A percentile compares a stretch with the other conserved stretches of the same genome.
Evolutionary conservation across 2,113 vertebrate genomes (phyloP).

Genomic region (human): DNA sequence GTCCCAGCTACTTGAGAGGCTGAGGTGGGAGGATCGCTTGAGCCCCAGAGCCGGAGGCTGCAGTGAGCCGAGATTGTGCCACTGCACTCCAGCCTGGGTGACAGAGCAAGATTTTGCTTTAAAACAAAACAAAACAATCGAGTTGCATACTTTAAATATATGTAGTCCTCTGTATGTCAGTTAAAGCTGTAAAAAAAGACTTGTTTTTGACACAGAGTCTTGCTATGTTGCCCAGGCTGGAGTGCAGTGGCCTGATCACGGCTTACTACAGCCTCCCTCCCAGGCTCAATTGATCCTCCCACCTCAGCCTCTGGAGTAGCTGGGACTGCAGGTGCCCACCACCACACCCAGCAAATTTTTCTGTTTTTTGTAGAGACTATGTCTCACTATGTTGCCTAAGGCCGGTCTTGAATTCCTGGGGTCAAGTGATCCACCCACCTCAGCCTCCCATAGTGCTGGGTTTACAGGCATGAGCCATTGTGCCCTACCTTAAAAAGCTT

Average conservation of each 20-base stretch:
- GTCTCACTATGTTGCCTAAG: background rate
- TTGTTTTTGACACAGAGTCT: too few species aligned
- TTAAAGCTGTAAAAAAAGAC: too few species aligned
- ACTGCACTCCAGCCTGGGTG: background rate
- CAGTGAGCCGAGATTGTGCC: background rate
- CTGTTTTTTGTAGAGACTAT: background rate
- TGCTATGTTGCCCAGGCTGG: too few species aligned
- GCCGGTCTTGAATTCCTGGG: background rate
- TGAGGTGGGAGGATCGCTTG: too few species aligned
- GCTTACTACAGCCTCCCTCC: background rate
- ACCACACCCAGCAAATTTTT: background rate
- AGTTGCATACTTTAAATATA: too few species aligned
- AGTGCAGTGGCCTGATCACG: too few species aligned
- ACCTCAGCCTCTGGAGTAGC: background rate
- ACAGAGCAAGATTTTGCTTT: background rate
- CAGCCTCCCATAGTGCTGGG: background rate
- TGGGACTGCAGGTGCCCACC: too few species aligned
- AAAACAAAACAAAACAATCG: background rate
- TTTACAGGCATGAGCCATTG: background rate
- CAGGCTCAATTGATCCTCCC: background rate
- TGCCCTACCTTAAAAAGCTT: background rate
- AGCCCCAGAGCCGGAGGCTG: too few species aligned
- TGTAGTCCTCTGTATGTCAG: too few species aligned
- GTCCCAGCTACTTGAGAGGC: too few species aligned
- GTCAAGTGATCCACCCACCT: background rate